Evolutionary conservation across 2,797 vertebrate genomes (phyloP), one percentile per base, ranked within the genome.

Genomic region (Oreonectes daqikongensis): DNA sequence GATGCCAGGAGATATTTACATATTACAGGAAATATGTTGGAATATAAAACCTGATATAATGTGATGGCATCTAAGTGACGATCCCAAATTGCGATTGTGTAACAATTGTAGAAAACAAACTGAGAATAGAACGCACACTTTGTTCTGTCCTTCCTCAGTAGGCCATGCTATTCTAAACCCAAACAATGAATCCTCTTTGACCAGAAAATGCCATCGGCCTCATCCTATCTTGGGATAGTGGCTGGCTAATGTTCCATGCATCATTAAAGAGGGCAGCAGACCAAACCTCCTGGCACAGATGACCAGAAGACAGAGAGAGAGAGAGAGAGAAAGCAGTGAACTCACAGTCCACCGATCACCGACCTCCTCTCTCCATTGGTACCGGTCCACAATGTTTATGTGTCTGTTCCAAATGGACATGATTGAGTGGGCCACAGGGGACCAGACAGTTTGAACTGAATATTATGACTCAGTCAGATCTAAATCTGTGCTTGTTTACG

Each of bases 211-310:
- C 32, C 57, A 69, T 69, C 5, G 17, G 66, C 57, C 67, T 53
- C 24, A 12, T 77, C 67, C 75, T 70, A 77, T 70, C 75, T 77
- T 69, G 59, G 75, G 67, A 77, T 38, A 70, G 67, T 69, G 75
- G 67, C 67, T 77, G 75, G 67, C 67, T 63, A 77, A 77, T 77
- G 75, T 77, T 70, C 66, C 75, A 77, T 77, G 75, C 67, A 77
- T 77, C 75, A 77, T 77, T 77, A 77, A 70, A 77, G 75, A 77
- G 44, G 46, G 75, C 75, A 77, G 57, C 75, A 77, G 75, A 70
- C 75, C 75, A 77, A 63, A 70, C 57, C 57, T 63, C 24, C 46
- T 77, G 75, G 75, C 75, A 70, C 66, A 69, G 35, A 77, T 64
- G 67, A 77, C 75, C 75, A 77, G 55, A 61, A 61, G 30, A 28